Percentiles rank a stretch among this genome's conserved stretches.
These are phyloP conservation scores for Myodes glareolus DNA, from an alignment of 2,113 vertebrate genomes.

Conservation along the genomic window DNA sequence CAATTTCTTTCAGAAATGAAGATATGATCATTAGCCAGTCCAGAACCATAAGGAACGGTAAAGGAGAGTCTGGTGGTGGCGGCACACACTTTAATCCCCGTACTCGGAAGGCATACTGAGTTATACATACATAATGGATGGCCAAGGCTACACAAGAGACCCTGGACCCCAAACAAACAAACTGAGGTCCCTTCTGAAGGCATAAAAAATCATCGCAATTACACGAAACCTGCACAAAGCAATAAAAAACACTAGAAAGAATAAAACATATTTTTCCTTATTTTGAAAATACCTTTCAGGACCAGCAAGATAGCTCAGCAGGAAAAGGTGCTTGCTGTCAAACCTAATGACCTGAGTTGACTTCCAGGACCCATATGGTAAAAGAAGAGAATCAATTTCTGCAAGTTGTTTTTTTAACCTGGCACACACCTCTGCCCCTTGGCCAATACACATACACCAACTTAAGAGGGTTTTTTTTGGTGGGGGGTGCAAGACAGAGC, in stretches of 20 bases:
- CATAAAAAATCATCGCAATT: slow-evolving; percentile 1
- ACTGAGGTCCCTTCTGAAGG: neutral
- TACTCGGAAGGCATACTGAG: neutral
- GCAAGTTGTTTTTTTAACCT: neutral
- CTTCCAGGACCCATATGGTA: neutral
- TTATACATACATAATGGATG: neutral
- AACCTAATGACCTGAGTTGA: neutral
- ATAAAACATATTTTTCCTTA: neutral
- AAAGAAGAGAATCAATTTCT: neutral
- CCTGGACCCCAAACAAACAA: neutral
- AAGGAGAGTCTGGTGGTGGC: no score
- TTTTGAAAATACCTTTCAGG: neutral
- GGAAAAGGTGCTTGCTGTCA: neutral
- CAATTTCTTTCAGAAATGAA: neutral
- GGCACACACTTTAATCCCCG: neutral
- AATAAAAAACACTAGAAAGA: neutral
- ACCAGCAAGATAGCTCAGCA: neutral
- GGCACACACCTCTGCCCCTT: neutral
- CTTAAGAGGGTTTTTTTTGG: neutral
- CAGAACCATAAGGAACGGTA: neutral
- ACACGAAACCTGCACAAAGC: neutral
- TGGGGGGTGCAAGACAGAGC: no score
- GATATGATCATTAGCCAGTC: neutral
- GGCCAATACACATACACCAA: neutral
- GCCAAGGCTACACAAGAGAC: neutral